Evolutionary conservation across 2,888 invertebrate genomes (phyloP).

Genomic region (Ephialtes manifestator): DNA sequence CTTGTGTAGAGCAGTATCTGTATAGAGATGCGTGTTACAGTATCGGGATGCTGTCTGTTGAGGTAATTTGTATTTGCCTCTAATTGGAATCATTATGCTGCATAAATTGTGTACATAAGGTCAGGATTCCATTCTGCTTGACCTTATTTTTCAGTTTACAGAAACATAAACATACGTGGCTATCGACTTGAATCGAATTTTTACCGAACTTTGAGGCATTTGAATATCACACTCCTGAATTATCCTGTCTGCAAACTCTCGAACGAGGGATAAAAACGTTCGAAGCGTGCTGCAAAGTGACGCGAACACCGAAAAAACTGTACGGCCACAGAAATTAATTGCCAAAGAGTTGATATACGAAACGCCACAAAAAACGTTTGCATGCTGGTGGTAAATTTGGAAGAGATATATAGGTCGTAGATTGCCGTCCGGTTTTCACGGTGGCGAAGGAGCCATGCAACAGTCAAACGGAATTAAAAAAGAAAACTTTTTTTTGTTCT

Average conservation of each 20-base stretch:
- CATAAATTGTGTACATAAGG: no score
- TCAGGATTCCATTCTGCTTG: not conserved
- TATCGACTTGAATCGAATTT: not conserved
- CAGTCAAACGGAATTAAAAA: slow-evolving; percentile 26
- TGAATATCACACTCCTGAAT: slow-evolving; percentile 1
- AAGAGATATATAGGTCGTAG: slow-evolving; percentile 20
- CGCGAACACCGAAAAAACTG: slow-evolving; percentile 30
- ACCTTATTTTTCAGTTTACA: no score
- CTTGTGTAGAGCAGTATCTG: no score
- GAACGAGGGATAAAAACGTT: slow-evolving; percentile 1
- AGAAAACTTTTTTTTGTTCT: not conserved
- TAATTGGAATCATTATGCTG: no score
- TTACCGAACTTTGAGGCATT: not conserved
- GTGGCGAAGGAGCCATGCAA: slow-evolving; percentile 56
- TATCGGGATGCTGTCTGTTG: no score
- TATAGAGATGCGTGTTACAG: no score
- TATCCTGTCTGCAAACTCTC: slow-evolving; percentile 14
- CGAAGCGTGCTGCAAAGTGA: slow-evolving; percentile 35
- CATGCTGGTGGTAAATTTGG: slow-evolving; percentile 34
- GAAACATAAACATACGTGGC: not conserved
- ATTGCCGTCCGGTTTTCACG: slow-evolving; percentile 21
- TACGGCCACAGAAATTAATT: slow-evolving; percentile 16
- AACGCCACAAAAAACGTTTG: slow-evolving; percentile 21
- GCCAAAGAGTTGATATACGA: slow-evolving; percentile 25
- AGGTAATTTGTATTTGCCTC: no score